phyloP scores from a whole-genome alignment of 2,888 invertebrate species.

The Octonoba sinensis region DNA sequence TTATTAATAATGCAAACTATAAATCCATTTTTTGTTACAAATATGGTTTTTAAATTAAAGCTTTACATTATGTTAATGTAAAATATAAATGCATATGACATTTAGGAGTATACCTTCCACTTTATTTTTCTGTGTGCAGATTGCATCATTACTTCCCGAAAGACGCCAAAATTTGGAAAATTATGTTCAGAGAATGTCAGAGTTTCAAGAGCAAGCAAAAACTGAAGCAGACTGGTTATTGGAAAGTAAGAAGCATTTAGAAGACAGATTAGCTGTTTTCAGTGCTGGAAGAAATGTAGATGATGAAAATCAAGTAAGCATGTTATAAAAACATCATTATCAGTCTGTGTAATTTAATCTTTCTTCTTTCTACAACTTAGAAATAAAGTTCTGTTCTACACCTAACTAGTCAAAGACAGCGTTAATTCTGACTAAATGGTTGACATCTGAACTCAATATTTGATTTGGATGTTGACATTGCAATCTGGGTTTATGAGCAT shows the following conservation, averaged over 20 bases:
- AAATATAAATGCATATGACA: too few species aligned
- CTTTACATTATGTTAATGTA: not conserved
- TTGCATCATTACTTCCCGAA: slow-evolving; percentile 54
- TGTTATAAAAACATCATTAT: not conserved
- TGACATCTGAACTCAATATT: too few species aligned
- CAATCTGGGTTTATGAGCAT: too few species aligned
- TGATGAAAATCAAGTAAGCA: slow-evolving; percentile 38
- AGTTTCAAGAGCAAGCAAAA: slow-evolving; percentile 52
- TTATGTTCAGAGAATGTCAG: slow-evolving; percentile 37
- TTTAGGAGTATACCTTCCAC: not conserved
- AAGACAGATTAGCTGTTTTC: slow-evolving; percentile 47
- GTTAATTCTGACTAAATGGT: not conserved
- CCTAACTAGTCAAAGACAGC: not conserved
- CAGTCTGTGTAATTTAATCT: too few species aligned
- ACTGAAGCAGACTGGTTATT: slow-evolving; percentile 47
- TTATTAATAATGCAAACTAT: too few species aligned
- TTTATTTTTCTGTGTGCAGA: slow-evolving; percentile 16
- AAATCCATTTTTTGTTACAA: too few species aligned
- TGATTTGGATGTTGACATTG: too few species aligned
- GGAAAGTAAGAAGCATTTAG: slow-evolving; percentile 42
- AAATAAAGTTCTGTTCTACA: too few species aligned
- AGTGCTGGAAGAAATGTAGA: slow-evolving; percentile 38
- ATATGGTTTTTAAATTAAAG: not conserved
- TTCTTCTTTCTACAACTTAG: too few species aligned
- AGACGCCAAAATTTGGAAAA: slow-evolving; percentile 53